phyloP scores from a whole-genome alignment of 1,140 invertebrate species.

The Antheraea pernyi region DNA sequence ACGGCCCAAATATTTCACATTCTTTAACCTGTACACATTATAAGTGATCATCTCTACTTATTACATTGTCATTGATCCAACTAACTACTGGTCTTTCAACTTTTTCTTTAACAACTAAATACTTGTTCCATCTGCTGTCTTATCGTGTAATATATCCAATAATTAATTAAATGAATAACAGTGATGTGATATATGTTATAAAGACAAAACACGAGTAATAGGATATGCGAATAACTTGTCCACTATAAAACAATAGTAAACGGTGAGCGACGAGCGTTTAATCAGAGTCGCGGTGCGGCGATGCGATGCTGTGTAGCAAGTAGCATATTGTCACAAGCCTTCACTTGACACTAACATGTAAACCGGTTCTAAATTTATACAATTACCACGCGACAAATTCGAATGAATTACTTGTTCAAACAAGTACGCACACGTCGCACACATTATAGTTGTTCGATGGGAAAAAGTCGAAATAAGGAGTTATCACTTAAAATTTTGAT shows the following conservation, averaged over 20 bases:
- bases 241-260: conserved; percentile 40
- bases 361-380: conserved; percentile 28
- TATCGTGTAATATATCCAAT: too few relatives aligned
- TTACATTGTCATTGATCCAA: too few relatives aligned
- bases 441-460: too few relatives aligned
- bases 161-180: background rate
- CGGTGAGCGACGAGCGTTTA: conserved; percentile 25
- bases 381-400: conserved; percentile 15
- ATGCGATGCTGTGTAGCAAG: conserved; percentile 15
- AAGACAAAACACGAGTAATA: conserved; percentile 3
- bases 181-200: background rate
- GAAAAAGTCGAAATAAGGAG: too few relatives aligned
- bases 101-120: too few relatives aligned
- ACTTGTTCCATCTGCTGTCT: too few relatives aligned
- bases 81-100: too few relatives aligned
- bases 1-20: too few relatives aligned
- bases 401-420: conserved; percentile 8
- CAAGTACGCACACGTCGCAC: conserved; percentile 4
- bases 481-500: too few relatives aligned
- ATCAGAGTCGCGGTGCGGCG: background rate
- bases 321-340: conserved; percentile 47
- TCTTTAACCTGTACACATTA: too few relatives aligned
- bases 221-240: conserved; percentile 28
- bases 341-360: conserved; percentile 32
- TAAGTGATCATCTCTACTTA: too few relatives aligned